Base-by-base conservation (phyloP, 2,113 vertebrate species). In the Lepisosteus oculatus region DNA sequence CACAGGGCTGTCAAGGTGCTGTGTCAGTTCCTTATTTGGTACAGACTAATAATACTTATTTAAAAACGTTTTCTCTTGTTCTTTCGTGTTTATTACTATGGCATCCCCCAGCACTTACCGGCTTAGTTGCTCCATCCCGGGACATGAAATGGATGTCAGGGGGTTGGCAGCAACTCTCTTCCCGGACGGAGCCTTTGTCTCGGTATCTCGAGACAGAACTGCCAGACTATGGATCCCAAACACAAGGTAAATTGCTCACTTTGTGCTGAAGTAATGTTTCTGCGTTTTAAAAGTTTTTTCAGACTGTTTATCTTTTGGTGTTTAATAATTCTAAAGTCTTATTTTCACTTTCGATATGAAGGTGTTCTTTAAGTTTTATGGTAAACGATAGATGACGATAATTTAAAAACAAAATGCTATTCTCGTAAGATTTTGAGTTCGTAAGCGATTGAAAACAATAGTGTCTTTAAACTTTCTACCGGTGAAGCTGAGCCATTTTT, bases 191-290 rank as follows among this genome's bases (percentile, higher is more conserved):
- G 86, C 92, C 1, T 97, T 99, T 79, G 94, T 98, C 61, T 98
- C 97, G 0, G 97, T 95, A 64, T 99, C 97, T 41, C 92, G 97
- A 78, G 97, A 99, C 83, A 92, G 95, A 74, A 97, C 95, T 41
- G 95, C 93, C 72, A 94, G 94, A 70, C 89, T 98, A 66, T 98
- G 97, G 97, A 90, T 88, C 3, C 96, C 96, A 0, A 90, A 95
- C 87, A 90, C 94, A 88, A 96, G 91, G 91, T 93, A 90, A 78
- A 79, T 80, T 56, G 65, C 17, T 62, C n/a, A 51, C n/a, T 51
- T 5, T 2, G 47, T 51, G 47, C 9, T 51, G 47, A 51, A 51
- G 9, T 51, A 51, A 51, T 6, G 9, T 9, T 5, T 51, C 1
- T 9, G 47, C 9, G 47, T 51, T 5, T 51, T 51, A 6, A 51